phyloP scores from a whole-genome alignment of 2,888 invertebrate genomes.

The Hesperia comma region DNA sequence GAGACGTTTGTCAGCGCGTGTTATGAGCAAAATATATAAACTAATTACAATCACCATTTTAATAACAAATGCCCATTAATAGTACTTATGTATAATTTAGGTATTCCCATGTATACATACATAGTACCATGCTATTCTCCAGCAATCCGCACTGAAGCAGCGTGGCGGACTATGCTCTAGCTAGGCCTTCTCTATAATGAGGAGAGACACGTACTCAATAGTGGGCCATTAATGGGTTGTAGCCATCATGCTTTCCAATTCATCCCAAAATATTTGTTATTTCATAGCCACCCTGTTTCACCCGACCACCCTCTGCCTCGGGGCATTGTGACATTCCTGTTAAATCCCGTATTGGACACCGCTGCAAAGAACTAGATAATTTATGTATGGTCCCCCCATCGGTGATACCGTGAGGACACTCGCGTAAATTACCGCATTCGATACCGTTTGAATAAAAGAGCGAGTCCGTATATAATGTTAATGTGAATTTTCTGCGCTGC shows the following conservation, averaged over 20 bases:
- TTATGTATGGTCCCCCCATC: conserved; percentile 42
- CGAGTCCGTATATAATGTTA: conserved; percentile 33
- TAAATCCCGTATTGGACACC: conserved; percentile 46
- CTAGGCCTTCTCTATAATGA: too few species aligned
- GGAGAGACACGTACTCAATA: too few species aligned
- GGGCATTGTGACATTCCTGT: conserved; percentile 45
- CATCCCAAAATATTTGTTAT: not conserved
- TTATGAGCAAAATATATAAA: too few species aligned
- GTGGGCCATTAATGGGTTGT: too few species aligned
- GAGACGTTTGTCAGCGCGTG: too few species aligned
- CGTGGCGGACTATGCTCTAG: too few species aligned
- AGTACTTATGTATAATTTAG: too few species aligned
- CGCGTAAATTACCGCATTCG: conserved; percentile 35
- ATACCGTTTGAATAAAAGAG: conserved; percentile 35
- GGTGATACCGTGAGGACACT: conserved; percentile 35
- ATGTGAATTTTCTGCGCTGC: conserved; percentile 28
- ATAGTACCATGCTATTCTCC: too few species aligned
- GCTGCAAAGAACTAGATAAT: conserved; percentile 44
- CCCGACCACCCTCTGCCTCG: conserved; percentile 22
- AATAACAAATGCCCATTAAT: too few species aligned
- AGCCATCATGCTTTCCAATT: not conserved
- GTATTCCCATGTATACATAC: too few species aligned
- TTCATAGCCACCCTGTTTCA: conserved; percentile 6
- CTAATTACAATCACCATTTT: too few species aligned
- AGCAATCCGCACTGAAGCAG: too few species aligned